Evolutionary conservation across 2,888 invertebrate genomes (phyloP).

Genomic region (Drosophila cracens): DNA sequence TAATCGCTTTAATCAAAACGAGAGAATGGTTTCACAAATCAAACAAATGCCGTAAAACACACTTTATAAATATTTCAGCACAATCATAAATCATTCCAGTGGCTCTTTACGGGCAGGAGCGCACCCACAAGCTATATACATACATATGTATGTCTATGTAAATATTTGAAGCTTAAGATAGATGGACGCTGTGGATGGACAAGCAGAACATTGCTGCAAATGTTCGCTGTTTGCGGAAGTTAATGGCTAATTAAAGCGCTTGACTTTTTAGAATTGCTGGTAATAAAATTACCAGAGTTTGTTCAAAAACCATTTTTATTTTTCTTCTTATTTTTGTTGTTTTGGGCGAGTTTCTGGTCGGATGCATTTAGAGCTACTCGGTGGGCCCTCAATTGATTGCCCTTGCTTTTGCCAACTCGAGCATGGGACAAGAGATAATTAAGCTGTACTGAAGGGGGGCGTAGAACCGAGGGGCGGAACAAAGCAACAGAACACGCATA

Average conservation of each 20-base stretch:
- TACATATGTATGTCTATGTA: conserved; percentile 4
- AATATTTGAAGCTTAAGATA: conserved; percentile 14
- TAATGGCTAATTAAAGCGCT: conserved; percentile 77
- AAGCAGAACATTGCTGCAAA: conserved; percentile 61
- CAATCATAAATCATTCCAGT: conserved; percentile 68
- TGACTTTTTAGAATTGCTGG: conserved; percentile 61
- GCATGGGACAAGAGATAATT: conserved; percentile 67
- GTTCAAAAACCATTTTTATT: conserved; percentile 9
- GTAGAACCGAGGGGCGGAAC: conserved; percentile 1
- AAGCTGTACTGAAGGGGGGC: conserved; percentile 38
- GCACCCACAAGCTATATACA: conserved; percentile 60
- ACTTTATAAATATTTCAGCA: conserved; percentile 59
- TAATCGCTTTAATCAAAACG: conserved; percentile 62
- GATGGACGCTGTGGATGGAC: conserved; percentile 43
- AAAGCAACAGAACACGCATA: conserved; percentile 29
- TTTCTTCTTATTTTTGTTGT: neutral
- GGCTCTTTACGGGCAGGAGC: conserved; percentile 24
- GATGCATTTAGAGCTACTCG: conserved; percentile 68
- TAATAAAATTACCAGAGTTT: conserved; percentile 67
- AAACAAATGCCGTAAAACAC: conserved; percentile 66
- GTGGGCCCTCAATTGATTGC: conserved; percentile 72
- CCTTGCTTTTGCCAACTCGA: conserved; percentile 79
- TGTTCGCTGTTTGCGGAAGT: conserved; percentile 69
- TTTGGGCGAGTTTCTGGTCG: conserved; percentile 73
- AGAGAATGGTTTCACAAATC: conserved; percentile 65